Conservation (phyloP, 1,140 invertebrate species). For the Drosophila kikkawai region DNA sequence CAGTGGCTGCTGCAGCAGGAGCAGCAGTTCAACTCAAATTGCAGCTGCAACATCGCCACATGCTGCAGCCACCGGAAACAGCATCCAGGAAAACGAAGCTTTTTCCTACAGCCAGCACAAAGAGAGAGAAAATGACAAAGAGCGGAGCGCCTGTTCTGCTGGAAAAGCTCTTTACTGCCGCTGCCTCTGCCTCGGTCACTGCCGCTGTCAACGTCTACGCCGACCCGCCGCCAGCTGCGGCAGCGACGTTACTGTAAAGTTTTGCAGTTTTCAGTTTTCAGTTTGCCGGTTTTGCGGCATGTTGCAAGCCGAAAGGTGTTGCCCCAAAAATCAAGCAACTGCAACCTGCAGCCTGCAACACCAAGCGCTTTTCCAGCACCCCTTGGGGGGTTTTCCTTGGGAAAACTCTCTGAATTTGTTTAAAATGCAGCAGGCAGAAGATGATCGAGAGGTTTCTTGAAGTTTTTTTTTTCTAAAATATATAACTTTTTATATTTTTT, state of each 20-base stretch:
- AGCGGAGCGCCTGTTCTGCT: constrained; percentile 5
- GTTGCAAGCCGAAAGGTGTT: constrained; percentile 41
- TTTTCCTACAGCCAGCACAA: neutral
- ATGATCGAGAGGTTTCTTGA: neutral
- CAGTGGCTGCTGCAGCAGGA: neutral
- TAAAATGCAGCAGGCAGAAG: neutral
- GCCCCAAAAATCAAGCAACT: constrained; percentile 28
- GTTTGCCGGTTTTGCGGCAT: constrained; percentile 50
- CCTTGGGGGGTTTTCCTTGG: too few relatives aligned
- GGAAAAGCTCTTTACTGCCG: constrained; percentile 14
- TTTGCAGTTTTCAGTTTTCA: constrained; percentile 57
- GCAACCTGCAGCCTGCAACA: constrained; percentile 11
- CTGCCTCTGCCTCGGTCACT: neutral
- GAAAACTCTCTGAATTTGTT: neutral
- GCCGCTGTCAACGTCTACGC: neutral
- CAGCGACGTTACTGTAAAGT: constrained; percentile 32
- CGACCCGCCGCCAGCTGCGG: neutral
- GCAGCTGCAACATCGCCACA: constrained; percentile 40
- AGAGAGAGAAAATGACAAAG: constrained; percentile 6
- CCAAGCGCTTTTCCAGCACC: neutral
- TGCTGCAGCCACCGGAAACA: constrained; percentile 70
- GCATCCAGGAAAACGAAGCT: constrained; percentile 45
- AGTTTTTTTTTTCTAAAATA: too few relatives aligned
- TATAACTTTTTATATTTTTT: too few relatives aligned
- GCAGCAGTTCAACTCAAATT: constrained; percentile 6